phyloP scores from a whole-genome alignment of 2,888 invertebrate species.

The Nomada flava region DNA sequence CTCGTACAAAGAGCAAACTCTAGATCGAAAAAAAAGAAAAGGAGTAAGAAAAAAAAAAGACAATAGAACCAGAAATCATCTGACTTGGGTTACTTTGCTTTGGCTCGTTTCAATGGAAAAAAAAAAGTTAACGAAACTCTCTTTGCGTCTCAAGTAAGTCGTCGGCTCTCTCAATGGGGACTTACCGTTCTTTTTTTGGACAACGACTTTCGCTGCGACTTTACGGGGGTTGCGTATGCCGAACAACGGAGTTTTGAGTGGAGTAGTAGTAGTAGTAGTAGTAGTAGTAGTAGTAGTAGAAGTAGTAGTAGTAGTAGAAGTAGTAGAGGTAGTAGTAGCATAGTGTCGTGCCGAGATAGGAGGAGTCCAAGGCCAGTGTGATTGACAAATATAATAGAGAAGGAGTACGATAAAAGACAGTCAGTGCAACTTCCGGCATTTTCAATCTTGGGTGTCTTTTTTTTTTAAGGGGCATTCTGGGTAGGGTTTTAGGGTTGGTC shows the following conservation, averaged over 20 bases:
- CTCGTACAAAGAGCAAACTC: background rate
- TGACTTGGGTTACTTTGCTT: conserved; percentile 55
- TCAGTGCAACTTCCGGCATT: conserved; percentile 79
- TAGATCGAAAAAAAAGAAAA: background rate
- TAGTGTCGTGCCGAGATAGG: conserved; percentile 84
- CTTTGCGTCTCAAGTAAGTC: conserved; percentile 82
- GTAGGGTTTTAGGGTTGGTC: conserved; percentile 5
- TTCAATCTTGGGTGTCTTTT: conserved; percentile 37
- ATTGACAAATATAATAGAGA: conserved; percentile 84
- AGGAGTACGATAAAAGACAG: conserved; percentile 84
- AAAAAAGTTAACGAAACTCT: conserved; percentile 35
- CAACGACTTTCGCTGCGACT: conserved; percentile 85
- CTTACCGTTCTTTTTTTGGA: conserved; percentile 85
- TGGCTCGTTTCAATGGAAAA: conserved; percentile 47
- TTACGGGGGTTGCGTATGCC: conserved; percentile 83
- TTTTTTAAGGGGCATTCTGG: conserved; percentile 11
- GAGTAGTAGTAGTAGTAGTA: conserved; percentile 72
- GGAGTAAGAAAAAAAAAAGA: too few species aligned
- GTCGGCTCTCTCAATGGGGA: conserved; percentile 79
- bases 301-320: conserved; percentile 77
- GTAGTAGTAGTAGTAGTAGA: conserved; percentile 70
- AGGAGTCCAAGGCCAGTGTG: conserved; percentile 84
- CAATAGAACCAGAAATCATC: background rate
- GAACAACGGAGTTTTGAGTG: conserved; percentile 84
- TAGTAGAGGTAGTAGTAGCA: conserved; percentile 82